Evolutionary conservation across 2,797 vertebrate genomes (phyloP), one percentile per base, ranked within the genome.

Genomic region (Nyctalus aviator): DNA sequence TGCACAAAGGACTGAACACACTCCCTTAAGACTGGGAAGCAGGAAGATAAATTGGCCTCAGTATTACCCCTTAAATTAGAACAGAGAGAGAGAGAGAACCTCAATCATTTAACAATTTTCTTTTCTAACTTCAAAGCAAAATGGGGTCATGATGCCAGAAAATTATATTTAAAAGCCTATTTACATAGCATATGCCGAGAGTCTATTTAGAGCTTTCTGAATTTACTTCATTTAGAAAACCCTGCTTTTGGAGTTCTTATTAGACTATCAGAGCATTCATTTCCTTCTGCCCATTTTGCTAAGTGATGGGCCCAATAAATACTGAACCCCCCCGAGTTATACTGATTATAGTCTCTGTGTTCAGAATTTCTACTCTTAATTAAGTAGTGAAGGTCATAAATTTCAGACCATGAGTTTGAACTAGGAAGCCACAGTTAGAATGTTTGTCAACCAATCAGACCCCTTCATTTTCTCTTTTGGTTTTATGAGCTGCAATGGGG

Each of bases 361-460:
- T 92, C 83, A 93, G 90, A 96, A 95, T 95, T 96, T 93, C 96
- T 84, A 96, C 64, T 92, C 91, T 96, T 97, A 97, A 97, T 97
- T 96, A 97, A 97, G 57, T 91, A 79, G 57, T 55, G 44, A 94
- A 64, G 35, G 72, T 94, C 88, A 79, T 97, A 97, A 97, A 97
- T 97, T 96, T 91, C 12, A 71, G 82, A 41, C 55, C 57, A 20
- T 77, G 66, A 92, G 20, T 73, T 94, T 62, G 27, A 68, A 83
- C 32, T 72, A 78, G 50, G 68, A 92, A 97, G 57, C 30, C 46
- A 41, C 0, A 79, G 8, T 35, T 93, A 75, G 78, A 96, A 78
- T 71, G 13, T 35, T 94, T 84, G 77, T 94, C 88, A 95, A 41
- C 72, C 71, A 85, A 50, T 90, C 62, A 66, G 10, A 94, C 66